Evolutionary conservation across 2,113 vertebrate species (phyloP).

Genomic region (Galbula dea): DNA sequence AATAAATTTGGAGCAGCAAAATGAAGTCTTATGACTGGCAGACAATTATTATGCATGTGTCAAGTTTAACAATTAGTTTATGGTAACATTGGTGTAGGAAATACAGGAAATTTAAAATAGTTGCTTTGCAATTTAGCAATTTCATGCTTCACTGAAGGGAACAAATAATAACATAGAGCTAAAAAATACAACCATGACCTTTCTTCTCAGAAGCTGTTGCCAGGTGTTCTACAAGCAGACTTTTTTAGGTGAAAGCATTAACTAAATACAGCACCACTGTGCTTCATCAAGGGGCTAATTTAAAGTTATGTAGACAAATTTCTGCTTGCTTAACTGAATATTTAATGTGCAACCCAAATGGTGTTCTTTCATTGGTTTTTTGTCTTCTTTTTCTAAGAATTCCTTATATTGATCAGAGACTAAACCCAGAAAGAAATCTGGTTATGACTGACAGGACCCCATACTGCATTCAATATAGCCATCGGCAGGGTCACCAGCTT

Average conservation of each 20-base stretch:
- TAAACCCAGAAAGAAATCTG: not conserved
- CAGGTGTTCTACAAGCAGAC: not conserved
- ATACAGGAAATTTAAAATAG: not conserved
- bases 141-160: not conserved
- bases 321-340: not conserved
- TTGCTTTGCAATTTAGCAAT: not conserved
- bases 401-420: not conserved
- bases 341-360: not conserved
- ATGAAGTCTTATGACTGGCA: not conserved
- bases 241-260: not conserved
- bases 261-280: not conserved
- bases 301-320: not conserved
- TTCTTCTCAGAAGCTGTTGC: not conserved
- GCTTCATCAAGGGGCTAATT: not conserved
- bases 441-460: not conserved
- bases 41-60: not conserved
- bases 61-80: not conserved
- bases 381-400: not conserved
- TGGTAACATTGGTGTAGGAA: not conserved
- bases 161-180: not conserved
- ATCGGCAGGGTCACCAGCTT: not conserved
- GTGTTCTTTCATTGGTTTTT: not conserved
- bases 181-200: not conserved
- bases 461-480: not conserved
- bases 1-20: not conserved